phyloP scores from a whole-genome alignment of 2,113 vertebrate genomes.

The Hyperopisus bebe region DNA sequence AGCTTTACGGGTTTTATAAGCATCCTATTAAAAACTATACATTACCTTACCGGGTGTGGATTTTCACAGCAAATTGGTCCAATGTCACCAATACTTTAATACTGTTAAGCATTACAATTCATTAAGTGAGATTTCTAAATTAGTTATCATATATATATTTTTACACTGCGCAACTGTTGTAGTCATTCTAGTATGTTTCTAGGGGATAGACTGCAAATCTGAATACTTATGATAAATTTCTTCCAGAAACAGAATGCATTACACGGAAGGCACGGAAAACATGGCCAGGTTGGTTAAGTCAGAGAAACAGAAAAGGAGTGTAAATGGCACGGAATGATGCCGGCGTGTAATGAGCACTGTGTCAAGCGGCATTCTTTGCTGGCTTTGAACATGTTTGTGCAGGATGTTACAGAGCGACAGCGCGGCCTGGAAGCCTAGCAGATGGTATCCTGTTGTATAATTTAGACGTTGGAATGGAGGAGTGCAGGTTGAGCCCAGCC shows the following conservation, averaged over 20 bases:
- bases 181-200: background rate
- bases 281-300: background rate
- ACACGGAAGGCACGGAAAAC: background rate
- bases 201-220: background rate
- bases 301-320: background rate
- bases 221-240: background rate
- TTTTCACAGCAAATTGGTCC: background rate
- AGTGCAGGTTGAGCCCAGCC: background rate
- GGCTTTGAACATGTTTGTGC: slow-evolving; percentile 19
- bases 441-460: slow-evolving; percentile 17
- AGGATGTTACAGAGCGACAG: background rate
- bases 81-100: background rate
- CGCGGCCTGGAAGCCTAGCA: background rate
- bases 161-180: background rate
- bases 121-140: background rate
- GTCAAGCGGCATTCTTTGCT: background rate
- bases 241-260: background rate
- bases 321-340: background rate
- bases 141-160: background rate
- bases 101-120: background rate
- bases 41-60: background rate
- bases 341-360: background rate
- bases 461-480: slow-evolving; percentile 13
- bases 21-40: background rate
- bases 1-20: background rate